Conservation (phyloP, 1,140 invertebrate genomes). For the Drosophila kanapiae region DNA sequence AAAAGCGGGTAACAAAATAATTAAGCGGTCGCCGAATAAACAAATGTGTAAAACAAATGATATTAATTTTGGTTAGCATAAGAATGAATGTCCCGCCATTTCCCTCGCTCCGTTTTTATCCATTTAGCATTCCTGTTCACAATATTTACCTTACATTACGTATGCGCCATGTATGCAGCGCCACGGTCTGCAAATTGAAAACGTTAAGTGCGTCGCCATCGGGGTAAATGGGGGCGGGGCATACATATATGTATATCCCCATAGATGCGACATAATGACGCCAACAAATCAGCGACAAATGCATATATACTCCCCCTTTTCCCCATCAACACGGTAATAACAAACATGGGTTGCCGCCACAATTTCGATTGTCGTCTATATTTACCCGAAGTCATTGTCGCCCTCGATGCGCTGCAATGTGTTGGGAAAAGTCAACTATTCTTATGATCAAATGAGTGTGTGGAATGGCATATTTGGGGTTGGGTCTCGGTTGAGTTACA, state of each 20-base stretch:
- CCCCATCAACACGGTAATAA: conserved; percentile 47
- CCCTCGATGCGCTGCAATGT: conserved; percentile 36
- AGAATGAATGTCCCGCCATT: neutral
- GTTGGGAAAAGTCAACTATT: conserved; percentile 10
- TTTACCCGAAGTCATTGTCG: conserved; percentile 57
- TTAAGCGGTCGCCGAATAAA: conserved; percentile 58
- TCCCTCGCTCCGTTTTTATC: no score
- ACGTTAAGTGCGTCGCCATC: conserved; percentile 60
- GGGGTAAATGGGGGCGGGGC: conserved; percentile 12
- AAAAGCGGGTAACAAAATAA: conserved; percentile 64
- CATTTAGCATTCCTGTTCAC: conserved; percentile 2
- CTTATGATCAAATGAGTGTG: conserved; percentile 15
- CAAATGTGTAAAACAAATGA: conserved; percentile 59
- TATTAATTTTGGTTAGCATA: conserved; percentile 43
- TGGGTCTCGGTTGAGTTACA: conserved; percentile 10
- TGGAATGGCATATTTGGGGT: neutral
- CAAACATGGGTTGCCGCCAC: conserved; percentile 70
- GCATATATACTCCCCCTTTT: conserved; percentile 8
- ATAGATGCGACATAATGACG: conserved; percentile 69
- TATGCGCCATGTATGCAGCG: conserved; percentile 45
- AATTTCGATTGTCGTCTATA: conserved; percentile 73
- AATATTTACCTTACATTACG: conserved; percentile 65
- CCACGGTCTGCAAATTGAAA: conserved; percentile 66
- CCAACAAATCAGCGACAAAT: conserved; percentile 78
- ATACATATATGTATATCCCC: neutral